Evolutionary conservation across 2,797 vertebrate genomes (phyloP).

Genomic region (Microctenopoma stevenorrisi): DNA sequence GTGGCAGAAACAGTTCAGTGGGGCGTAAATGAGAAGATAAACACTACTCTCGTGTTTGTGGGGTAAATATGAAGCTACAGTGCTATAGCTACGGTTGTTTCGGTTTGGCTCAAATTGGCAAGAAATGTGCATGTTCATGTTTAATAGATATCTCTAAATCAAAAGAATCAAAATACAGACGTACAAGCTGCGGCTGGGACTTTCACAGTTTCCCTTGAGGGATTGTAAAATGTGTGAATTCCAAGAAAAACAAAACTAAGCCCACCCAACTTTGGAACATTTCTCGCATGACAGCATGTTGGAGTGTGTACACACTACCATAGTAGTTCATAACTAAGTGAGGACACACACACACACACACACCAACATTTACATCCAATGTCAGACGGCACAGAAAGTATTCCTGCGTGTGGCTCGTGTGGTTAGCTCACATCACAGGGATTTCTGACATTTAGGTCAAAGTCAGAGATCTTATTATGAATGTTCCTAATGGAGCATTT

Average conservation of each 20-base stretch:
- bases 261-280: slow-evolving; percentile 84
- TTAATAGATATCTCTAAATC: slow-evolving; percentile 65
- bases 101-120: too few species aligned
- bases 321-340: slow-evolving; percentile 65
- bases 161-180: slow-evolving; percentile 59
- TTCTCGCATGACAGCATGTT: slow-evolving; percentile 51
- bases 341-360: slow-evolving; percentile 73
- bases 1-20: neutral
- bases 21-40: too few species aligned
- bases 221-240: slow-evolving; percentile 73
- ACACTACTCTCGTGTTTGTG: too few species aligned
- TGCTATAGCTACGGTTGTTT: too few species aligned
- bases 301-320: slow-evolving; percentile 21
- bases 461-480: slow-evolving; percentile 46
- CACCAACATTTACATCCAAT: slow-evolving; percentile 76
- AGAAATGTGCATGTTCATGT: neutral
- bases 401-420: slow-evolving; percentile 48
- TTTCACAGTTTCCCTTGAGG: slow-evolving; percentile 52
- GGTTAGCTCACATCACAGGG: slow-evolving; percentile 63
- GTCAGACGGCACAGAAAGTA: slow-evolving; percentile 52
- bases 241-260: slow-evolving; percentile 76
- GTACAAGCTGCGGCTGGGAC: slow-evolving; percentile 54
- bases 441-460: slow-evolving; percentile 57
- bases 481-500: slow-evolving; percentile 45
- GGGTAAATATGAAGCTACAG: too few species aligned